Evolutionary conservation across 2,113 vertebrate species (phyloP), one percentile per base, ranked within the genome.

Genomic region (Calidris pugnax): DNA sequence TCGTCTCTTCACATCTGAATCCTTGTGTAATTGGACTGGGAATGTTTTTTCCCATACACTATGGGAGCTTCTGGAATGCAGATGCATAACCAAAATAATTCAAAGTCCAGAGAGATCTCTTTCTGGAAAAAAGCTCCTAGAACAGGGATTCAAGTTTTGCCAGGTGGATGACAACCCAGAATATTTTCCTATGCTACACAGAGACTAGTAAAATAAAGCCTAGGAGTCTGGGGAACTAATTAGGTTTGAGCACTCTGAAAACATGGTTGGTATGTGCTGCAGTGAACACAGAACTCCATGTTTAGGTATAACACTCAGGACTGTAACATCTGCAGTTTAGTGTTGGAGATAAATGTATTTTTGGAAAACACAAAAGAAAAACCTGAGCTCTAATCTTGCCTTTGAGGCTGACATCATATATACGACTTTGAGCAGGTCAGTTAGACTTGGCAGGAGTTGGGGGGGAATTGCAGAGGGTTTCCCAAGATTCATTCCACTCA

Each of bases 201-300:
- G 86, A 62, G 21, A 51, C 27, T 32, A 88, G 35, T 89, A 74
- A 37, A 72, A 59, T 57, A 92, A 95, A 95, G 48, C 43, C 85
- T 84, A 94, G 60, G 83, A 90, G 88, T 91, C 95, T 96, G 94
- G 93, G 93, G 87, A 97, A 94, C 96, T 97, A 97, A 97, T 97
- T 95, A 97, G 35, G n/a, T 96, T 78, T 96, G 90, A 98, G 91
- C 69, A 87, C 81, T 85, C 87, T 45, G 85, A 94, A 95, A 57
- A 78, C 30, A 43, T n/a, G 27, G 33, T 14, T 89, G 73, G 66
- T 67, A 87, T 68, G 62, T 19, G 24, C 51, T 72, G 19, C 74
- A 64, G 69, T 30, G 80, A 96, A 74, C 68, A 74, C 62, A 90
- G 79, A 74, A 60, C 26, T 63, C 26, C 62, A 45, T 48, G 62